Evolutionary conservation across 2,888 invertebrate species (phyloP).

Genomic region (Ophonus ardosiacus): DNA sequence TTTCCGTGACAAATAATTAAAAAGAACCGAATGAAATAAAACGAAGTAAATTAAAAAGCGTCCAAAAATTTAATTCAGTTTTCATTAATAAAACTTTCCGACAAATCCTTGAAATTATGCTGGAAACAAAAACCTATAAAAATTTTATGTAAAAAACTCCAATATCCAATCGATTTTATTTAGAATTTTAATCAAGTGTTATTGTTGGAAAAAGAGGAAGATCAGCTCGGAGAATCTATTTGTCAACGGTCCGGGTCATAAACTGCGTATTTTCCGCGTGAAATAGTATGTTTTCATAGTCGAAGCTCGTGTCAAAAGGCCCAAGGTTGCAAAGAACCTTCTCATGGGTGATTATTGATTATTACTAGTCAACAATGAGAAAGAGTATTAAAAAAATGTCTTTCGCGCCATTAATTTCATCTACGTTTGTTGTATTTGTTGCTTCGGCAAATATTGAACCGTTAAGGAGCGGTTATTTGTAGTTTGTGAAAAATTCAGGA

Average conservation of each 20-base stretch:
- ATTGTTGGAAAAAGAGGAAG: neutral
- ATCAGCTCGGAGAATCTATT: slow-evolving; percentile 4
- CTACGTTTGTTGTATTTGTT: slow-evolving; percentile 14
- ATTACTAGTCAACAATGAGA: slow-evolving; percentile 43
- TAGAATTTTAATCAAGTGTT: slow-evolving; percentile 29
- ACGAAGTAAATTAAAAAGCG: slow-evolving; percentile 29
- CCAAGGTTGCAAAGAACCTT: slow-evolving; percentile 36
- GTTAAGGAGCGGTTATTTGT: neutral
- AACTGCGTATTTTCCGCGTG: slow-evolving; percentile 39
- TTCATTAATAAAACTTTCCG: slow-evolving; percentile 22
- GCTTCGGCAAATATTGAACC: neutral
- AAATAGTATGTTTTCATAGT: slow-evolving; percentile 57
- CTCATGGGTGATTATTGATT: slow-evolving; percentile 60
- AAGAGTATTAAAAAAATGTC: slow-evolving; percentile 55
- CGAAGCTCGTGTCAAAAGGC: slow-evolving; percentile 32
- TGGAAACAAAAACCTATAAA: slow-evolving; percentile 9
- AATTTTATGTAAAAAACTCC: slow-evolving; percentile 4
- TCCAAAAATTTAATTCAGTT: slow-evolving; percentile 31
- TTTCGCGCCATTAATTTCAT: neutral
- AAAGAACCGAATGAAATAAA: slow-evolving; percentile 34
- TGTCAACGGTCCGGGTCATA: slow-evolving; percentile 15
- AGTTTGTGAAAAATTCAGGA: neutral
- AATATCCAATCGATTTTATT: slow-evolving; percentile 19
- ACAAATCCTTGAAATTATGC: neutral
- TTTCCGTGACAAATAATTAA: slow-evolving; percentile 52